Base-by-base conservation (phyloP, 30 jellyfish, hydroid and myxozoan genomes). In the Nemopilema nomurai region DNA sequence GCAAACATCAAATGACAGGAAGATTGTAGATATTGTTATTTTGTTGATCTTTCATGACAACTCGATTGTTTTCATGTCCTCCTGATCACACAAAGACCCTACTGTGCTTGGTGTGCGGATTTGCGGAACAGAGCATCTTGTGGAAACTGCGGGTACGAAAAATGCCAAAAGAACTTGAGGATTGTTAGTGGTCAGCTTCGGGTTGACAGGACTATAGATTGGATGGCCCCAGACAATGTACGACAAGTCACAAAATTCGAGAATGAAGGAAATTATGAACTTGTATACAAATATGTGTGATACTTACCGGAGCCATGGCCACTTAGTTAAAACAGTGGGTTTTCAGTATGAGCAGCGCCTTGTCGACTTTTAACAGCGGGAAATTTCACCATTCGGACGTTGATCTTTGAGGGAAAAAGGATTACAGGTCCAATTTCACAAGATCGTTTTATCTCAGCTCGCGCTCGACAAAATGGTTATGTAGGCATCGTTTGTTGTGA, bases 321-420 rank as follows among this genome's bases (percentile, higher is more conserved):
- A 71, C 92, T 28, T 72, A 83, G 76, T 63, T 76, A 72, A 63
- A 83, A 83, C 92, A 83, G 92, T 83, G 49, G 83, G 92, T 70
- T 83, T 83, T 72, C 81, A 70, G 92, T 52, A 79, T 62, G 62
- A 83, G 80, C 86, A 71, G 82, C 80, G 86, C 72, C 74, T 62
- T 49, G 33, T 83, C 86, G 92, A 83, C 77, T 71, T 72, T 57
- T 83, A 83, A 83, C 92, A 83, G 92, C 92, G 92, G 92, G 92
- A 83, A 83, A 83, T 83, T 83, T 83, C 92, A 83, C 92, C 85
- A 62, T 24, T 70, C 62, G 90, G 92, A 83, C 92, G 92, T 83
- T 83, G 92, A 83, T 83, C 92, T 83, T 72, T 83, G 92, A 83
- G 92, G 92, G 79, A 57, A 71, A 72, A 53, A 41, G 86, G 92